These are phyloP conservation scores for Mycogona germanica DNA, from an alignment of 2,888 invertebrate species.

Conservation along the genomic window DNA sequence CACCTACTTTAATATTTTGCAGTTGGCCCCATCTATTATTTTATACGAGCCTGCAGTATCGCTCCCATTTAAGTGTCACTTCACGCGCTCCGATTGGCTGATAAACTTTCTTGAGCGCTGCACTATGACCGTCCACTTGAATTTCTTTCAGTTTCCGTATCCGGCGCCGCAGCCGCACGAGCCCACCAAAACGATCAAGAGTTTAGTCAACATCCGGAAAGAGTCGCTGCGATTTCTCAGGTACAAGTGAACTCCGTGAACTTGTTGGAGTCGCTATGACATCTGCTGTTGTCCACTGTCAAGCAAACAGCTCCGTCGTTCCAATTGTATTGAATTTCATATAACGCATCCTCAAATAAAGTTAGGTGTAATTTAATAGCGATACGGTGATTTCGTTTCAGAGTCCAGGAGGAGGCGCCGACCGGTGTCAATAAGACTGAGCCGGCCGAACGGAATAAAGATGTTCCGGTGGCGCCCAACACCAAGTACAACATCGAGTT, in stretches of 20 bases:
- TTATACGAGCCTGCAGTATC: no score
- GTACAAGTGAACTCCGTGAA: slow-evolving; percentile 28
- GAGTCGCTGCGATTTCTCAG: slow-evolving; percentile 88
- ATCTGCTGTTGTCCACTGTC: neutral
- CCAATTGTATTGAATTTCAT: no score
- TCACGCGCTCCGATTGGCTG: no score
- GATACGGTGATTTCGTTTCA: no score
- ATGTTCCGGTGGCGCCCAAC: slow-evolving; percentile 7
- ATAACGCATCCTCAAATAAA: no score
- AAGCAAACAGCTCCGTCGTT: neutral
- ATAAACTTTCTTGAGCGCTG: no score
- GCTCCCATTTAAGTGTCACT: no score
- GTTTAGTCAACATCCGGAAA: slow-evolving; percentile 90
- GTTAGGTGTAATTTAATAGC: neutral
- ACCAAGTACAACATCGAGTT: slow-evolving; percentile 84
- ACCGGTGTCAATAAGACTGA: no score
- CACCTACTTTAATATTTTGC: no score
- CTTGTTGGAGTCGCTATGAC: neutral
- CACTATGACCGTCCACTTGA: no score
- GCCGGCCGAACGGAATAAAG: neutral
- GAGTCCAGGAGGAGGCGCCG: slow-evolving; percentile 12
- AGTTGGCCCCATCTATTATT: no score
- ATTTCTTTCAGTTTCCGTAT: slow-evolving; percentile 69
- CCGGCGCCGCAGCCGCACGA: slow-evolving; percentile 93
- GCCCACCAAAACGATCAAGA: slow-evolving; percentile 91